Percentiles rank a stretch among this genome's conserved stretches.
Evolutionary conservation across 2,888 invertebrate species (phyloP).

Genomic region (Xanthorhoe designata): DNA sequence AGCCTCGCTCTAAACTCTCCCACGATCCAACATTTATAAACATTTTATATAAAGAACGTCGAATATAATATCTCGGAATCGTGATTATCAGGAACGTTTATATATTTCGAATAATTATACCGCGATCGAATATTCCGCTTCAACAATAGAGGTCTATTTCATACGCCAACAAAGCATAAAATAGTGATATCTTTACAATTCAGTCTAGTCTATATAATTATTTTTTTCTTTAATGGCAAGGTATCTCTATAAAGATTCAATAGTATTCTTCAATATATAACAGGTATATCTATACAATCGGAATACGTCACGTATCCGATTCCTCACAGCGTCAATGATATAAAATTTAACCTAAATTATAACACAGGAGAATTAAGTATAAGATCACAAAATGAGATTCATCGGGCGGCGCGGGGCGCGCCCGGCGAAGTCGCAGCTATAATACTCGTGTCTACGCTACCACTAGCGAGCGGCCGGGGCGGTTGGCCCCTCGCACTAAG

Average conservation of each 20-base stretch:
- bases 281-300: slow-evolving; percentile 82
- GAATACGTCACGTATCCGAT: slow-evolving; percentile 80
- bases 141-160: slow-evolving; percentile 79
- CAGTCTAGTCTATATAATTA: slow-evolving; percentile 86
- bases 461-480: slow-evolving; percentile 73
- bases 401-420: slow-evolving; percentile 77
- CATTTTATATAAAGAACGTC: slow-evolving; percentile 70
- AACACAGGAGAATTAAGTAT: slow-evolving; percentile 86
- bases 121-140: slow-evolving; percentile 71
- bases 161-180: slow-evolving; percentile 85
- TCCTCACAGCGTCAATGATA: slow-evolving; percentile 85
- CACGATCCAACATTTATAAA: slow-evolving; percentile 69
- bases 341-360: slow-evolving; percentile 86
- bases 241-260: slow-evolving; percentile 85
- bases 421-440: slow-evolving; percentile 83
- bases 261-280: slow-evolving; percentile 83
- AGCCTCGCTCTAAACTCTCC: slow-evolving; percentile 58
- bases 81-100: slow-evolving; percentile 74
- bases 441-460: slow-evolving; percentile 82
- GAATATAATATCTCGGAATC: slow-evolving; percentile 69
- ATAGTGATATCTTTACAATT: slow-evolving; percentile 85
- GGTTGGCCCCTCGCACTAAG: slow-evolving; percentile 75
- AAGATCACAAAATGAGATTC: slow-evolving; percentile 86
- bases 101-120: slow-evolving; percentile 64
- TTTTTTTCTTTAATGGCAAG: slow-evolving; percentile 82